phyloP scores from a whole-genome alignment of 2,113 vertebrate genomes.

The Porphyrio hochstetteri region DNA sequence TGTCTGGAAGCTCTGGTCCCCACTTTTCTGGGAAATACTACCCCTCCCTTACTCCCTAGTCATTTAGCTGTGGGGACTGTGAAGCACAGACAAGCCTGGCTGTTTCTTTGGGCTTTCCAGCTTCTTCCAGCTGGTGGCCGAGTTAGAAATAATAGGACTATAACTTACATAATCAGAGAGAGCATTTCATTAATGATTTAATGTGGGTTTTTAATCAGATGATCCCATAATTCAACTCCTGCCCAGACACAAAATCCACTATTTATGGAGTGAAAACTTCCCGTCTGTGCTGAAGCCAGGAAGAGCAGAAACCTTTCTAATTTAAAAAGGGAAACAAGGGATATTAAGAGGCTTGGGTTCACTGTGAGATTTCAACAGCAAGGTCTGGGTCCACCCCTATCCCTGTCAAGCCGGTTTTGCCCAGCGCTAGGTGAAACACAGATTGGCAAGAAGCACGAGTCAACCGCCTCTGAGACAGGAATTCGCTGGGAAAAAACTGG shows the following conservation, averaged over 20 bases:
- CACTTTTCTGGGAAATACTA: background rate
- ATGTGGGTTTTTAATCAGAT: background rate
- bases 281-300: background rate
- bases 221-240: background rate
- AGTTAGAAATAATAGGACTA: constrained; percentile 22
- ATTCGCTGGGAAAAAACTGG: background rate
- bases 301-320: background rate
- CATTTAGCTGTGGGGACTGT: background rate
- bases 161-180: background rate
- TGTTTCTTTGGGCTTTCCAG: background rate
- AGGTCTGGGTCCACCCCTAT: background rate
- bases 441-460: background rate
- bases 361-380: background rate
- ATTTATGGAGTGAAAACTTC: constrained; percentile 22
- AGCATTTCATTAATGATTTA: constrained; percentile 46
- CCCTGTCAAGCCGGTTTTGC: background rate
- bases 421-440: background rate
- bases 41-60: background rate
- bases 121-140: background rate
- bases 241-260: background rate
- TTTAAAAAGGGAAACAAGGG: background rate
- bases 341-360: background rate
- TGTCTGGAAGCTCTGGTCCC: no score
- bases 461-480: background rate
- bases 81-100: background rate